These are phyloP conservation scores for Acrocephalus scirpaceus DNA, from an alignment of 2,797 vertebrate species.

Conservation along the genomic window DNA sequence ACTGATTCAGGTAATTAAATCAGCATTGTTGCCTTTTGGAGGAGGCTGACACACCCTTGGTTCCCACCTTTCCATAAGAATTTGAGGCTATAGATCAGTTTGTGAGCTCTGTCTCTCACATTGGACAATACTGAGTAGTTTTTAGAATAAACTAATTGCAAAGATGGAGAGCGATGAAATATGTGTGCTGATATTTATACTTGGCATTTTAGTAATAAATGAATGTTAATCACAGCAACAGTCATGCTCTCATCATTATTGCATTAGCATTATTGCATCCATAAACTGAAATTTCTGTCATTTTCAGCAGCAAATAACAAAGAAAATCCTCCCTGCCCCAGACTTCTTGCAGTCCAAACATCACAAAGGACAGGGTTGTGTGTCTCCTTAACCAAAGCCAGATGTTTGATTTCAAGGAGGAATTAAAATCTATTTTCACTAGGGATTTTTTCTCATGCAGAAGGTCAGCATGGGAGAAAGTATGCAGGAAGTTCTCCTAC, in stretches of 20 bases:
- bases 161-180: background rate
- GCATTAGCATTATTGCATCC: background rate
- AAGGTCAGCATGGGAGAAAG: slow-evolving; percentile 38
- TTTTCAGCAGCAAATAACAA: background rate
- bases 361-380: background rate
- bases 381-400: slow-evolving; percentile 27
- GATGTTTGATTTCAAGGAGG: slow-evolving; percentile 53
- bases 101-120: background rate
- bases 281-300: background rate
- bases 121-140: background rate
- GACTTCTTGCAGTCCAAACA: background rate
- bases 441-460: slow-evolving; percentile 32
- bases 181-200: background rate
- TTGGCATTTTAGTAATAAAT: background rate
- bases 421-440: slow-evolving; percentile 42
- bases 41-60: background rate
- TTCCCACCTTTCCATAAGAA: background rate
- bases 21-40: background rate
- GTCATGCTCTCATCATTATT: background rate
- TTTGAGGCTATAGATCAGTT: background rate
- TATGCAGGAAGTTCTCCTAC: slow-evolving; percentile 43
- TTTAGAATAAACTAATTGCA: background rate
- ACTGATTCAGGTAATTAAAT: background rate
- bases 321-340: background rate
- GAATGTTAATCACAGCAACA: background rate